Evolutionary conservation across 1,140 invertebrate genomes (phyloP).

Genomic region (Druon quercuslanigerum): DNA sequence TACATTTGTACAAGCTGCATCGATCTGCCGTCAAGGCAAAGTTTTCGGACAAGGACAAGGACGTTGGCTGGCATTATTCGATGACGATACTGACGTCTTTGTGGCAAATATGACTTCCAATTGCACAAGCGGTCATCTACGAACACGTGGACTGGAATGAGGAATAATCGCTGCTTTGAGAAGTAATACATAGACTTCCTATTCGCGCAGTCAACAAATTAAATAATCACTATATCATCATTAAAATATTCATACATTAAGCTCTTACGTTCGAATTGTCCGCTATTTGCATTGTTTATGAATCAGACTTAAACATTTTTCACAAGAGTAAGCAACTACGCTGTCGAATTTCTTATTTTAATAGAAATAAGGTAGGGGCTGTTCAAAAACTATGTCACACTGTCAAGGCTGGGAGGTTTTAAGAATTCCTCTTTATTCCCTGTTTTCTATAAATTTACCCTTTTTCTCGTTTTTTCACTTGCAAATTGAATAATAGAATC

Average conservation of each 20-base stretch:
- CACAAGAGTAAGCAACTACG: no score
- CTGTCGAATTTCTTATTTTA: no score
- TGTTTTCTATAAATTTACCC: no score
- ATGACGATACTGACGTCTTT: conserved; percentile 30
- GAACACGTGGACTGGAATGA: conserved; percentile 20
- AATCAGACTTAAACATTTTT: no score
- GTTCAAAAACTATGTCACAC: no score
- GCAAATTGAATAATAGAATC: no score
- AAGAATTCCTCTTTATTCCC: no score
- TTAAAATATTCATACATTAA: background rate
- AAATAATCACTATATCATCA: background rate
- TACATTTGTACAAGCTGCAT: background rate
- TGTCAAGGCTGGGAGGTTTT: no score
- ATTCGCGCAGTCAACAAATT: background rate
- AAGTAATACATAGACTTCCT: background rate
- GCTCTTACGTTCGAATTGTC: background rate
- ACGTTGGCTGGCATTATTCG: conserved; percentile 16
- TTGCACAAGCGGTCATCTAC: conserved; percentile 1
- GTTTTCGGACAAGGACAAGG: conserved; percentile 26
- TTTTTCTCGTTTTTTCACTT: no score
- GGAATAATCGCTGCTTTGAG: background rate
- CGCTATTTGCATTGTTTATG: no score
- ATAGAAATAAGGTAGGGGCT: no score
- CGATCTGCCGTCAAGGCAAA: conserved; percentile 23
- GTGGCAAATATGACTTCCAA: conserved; percentile 22